phyloP scores from a whole-genome alignment of 2,797 vertebrate genomes.

The Labeo calbasu region DNA sequence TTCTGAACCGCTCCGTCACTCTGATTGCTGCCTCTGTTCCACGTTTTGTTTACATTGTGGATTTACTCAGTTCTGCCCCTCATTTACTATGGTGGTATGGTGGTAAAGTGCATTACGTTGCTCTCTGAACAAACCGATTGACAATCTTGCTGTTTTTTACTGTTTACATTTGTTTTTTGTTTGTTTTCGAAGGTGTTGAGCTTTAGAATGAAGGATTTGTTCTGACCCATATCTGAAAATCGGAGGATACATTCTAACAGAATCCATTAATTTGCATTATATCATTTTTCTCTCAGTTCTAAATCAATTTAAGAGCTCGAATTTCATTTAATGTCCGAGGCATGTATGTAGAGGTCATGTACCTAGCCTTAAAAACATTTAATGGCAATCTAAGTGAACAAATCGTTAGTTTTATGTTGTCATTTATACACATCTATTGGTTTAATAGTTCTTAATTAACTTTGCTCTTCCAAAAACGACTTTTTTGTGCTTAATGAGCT shows the following conservation, averaged over 20 bases:
- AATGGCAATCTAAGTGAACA: constrained; percentile 23
- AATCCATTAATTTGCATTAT: not conserved
- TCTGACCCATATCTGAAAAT: constrained; percentile 41
- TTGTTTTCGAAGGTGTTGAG: constrained; percentile 41
- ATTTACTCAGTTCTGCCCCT: constrained; percentile 8
- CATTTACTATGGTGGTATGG: constrained; percentile 45
- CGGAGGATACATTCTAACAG: constrained; percentile 11
- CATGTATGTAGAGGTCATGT: not conserved
- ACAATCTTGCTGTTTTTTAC: constrained; percentile 77
- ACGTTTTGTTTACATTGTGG: constrained; percentile 57
- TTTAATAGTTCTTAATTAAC: constrained; percentile 63
- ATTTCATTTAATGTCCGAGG: not conserved
- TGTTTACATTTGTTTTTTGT: constrained; percentile 61
- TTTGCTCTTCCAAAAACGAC: constrained; percentile 87
- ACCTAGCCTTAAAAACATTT: constrained; percentile 39
- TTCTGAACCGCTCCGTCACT: constrained; percentile 66
- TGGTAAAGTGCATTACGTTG: constrained; percentile 58
- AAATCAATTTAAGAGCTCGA: not conserved
- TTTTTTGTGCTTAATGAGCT: constrained; percentile 83
- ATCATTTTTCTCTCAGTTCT: not conserved
- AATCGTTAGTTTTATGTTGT: not conserved
- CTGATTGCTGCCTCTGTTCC: constrained; percentile 31
- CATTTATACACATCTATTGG: constrained; percentile 53
- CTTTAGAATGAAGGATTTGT: constrained; percentile 57
- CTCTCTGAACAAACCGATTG: constrained; percentile 68